Conservation (phyloP, 2,113 vertebrate species). For the Tympanuchus pallidicinctus region DNA sequence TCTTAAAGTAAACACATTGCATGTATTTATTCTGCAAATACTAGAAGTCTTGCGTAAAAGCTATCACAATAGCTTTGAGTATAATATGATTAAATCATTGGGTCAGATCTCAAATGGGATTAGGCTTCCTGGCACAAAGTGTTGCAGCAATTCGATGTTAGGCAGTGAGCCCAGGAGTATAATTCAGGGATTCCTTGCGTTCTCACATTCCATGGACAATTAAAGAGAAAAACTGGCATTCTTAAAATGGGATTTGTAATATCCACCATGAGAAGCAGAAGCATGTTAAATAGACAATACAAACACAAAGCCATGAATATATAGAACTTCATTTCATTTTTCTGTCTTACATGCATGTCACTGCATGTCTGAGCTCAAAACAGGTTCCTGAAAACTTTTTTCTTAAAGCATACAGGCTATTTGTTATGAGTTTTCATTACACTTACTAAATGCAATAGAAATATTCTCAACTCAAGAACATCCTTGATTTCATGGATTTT, state of each 20-base stretch:
- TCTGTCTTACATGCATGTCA: not conserved
- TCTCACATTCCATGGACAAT: not conserved
- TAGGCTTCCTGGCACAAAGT: slow-evolving; percentile 9
- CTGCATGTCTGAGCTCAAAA: not conserved
- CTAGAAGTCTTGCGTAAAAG: not conserved
- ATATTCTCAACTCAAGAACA: not conserved
- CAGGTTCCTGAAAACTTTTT: not conserved
- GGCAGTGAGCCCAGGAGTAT: slow-evolving; percentile 22
- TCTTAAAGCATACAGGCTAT: not conserved
- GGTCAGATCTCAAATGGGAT: slow-evolving; percentile 37
- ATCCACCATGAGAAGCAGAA: not conserved
- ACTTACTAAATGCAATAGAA: not conserved
- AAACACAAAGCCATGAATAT: not conserved
- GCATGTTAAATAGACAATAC: not conserved
- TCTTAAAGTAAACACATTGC: not conserved
- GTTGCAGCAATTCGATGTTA: not conserved
- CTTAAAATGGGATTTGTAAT: not conserved
- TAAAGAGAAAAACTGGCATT: not conserved
- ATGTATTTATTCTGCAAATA: not conserved
- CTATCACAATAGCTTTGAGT: not conserved
- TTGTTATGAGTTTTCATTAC: not conserved
- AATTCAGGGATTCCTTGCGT: slow-evolving; percentile 20
- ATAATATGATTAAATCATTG: slow-evolving; percentile 26
- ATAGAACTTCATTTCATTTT: not conserved
- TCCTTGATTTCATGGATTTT: not conserved